Percentiles rank a stretch among this genome's conserved stretches.
These are phyloP conservation scores for Indri indri DNA, from an alignment of 2,113 vertebrate species.

Conservation along the genomic window DNA sequence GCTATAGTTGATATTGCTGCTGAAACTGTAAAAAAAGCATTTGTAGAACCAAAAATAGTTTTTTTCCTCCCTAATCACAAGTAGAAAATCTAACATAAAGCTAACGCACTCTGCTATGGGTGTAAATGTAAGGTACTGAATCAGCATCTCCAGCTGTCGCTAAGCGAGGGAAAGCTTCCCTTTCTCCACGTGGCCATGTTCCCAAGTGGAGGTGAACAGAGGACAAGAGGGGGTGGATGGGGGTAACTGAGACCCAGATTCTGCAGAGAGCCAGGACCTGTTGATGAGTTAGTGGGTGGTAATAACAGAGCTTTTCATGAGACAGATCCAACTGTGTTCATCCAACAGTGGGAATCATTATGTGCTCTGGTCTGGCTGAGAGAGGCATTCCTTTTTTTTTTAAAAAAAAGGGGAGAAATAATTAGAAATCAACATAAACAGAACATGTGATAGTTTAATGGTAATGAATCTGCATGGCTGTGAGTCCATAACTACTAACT, in stretches of 20 bases:
- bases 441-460: conserved; percentile 69
- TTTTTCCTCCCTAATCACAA: background rate
- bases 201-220: conserved; percentile 74
- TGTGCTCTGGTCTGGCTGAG: conserved; percentile 67
- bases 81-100: conserved; percentile 20
- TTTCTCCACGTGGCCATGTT: conserved; percentile 59
- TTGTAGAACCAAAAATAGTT: background rate
- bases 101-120: background rate
- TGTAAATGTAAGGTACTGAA: conserved; percentile 34
- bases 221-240: conserved; percentile 51
- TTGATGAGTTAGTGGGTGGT: conserved; percentile 51
- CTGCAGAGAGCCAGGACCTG: background rate
- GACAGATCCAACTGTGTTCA: conserved; percentile 62
- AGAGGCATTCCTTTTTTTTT: background rate
- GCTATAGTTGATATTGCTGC: background rate
- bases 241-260: conserved; percentile 48
- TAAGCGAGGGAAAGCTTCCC: conserved; percentile 8
- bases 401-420: conserved; percentile 54
- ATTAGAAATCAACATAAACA: conserved; percentile 79
- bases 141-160: conserved; percentile 57
- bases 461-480: conserved; percentile 60
- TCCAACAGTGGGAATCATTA: conserved; percentile 68
- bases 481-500: conserved; percentile 73
- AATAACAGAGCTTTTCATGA: conserved; percentile 61
- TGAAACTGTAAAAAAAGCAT: background rate